Conservation (phyloP, 2,797 vertebrate species). For the Nothura maculosa region DNA sequence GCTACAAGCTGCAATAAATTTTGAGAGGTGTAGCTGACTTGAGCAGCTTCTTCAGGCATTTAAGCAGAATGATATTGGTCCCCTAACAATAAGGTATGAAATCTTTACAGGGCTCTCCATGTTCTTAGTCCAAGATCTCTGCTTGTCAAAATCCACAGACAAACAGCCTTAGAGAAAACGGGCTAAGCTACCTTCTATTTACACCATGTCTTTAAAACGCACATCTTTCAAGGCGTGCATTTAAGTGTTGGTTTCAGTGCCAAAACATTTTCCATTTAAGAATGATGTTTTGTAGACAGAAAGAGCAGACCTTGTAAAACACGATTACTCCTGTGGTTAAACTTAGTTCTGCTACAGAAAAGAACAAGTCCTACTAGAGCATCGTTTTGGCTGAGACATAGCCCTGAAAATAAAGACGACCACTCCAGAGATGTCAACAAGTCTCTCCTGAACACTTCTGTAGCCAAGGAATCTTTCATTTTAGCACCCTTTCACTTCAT, state of each 20-base stretch:
- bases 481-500: background rate
- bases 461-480: background rate
- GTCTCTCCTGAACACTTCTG: background rate
- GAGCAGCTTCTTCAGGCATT: background rate
- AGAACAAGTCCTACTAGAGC: background rate
- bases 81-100: background rate
- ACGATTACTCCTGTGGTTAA: conserved; percentile 21
- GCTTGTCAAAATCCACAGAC: background rate
- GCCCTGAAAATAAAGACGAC: background rate
- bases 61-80: background rate
- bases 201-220: conserved; percentile 21
- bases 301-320: conserved; percentile 66
- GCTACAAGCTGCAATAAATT: background rate
- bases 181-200: conserved; percentile 24
- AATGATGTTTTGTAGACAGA: conserved; percentile 57
- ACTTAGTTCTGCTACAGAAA: conserved; percentile 27
- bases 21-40: background rate
- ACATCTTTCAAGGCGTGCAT: background rate
- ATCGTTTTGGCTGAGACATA: background rate
- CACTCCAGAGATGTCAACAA: background rate
- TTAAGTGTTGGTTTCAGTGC: conserved; percentile 35
- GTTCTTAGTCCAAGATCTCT: background rate
- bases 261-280: conserved; percentile 62
- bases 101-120: background rate
- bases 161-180: conserved; percentile 33